Evolutionary conservation across 2,797 vertebrate genomes (phyloP).

Genomic region (Tauraco hartlaubi): DNA sequence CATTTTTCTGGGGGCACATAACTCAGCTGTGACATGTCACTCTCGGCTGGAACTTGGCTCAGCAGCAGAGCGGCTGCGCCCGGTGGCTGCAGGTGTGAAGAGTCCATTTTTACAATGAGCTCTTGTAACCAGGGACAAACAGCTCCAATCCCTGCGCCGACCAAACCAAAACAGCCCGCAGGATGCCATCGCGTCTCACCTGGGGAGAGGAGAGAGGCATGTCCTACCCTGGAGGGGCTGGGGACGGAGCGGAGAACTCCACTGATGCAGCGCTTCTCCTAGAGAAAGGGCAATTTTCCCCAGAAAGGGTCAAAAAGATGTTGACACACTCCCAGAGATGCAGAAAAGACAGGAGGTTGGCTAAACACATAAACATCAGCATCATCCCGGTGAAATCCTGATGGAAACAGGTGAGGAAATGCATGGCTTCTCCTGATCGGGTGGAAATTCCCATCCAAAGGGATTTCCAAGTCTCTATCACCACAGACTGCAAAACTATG

Average conservation of each 20-base stretch:
- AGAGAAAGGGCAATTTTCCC: background rate
- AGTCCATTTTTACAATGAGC: constrained; percentile 24
- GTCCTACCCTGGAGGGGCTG: background rate
- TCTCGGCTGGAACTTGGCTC: constrained; percentile 53
- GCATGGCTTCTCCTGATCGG: background rate
- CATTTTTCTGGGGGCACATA: background rate
- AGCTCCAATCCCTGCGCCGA: background rate
- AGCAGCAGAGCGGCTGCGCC: background rate
- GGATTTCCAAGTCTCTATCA: background rate
- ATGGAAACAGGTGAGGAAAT: background rate
- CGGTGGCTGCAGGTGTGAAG: constrained; percentile 29
- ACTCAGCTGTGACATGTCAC: constrained; percentile 53
- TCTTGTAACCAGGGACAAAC: background rate
- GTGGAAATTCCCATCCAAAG: constrained; percentile 1
- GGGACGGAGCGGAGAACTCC: background rate
- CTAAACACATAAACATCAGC: background rate
- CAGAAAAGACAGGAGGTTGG: background rate
- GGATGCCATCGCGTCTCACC: background rate
- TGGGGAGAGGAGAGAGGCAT: background rate
- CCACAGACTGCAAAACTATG: background rate
- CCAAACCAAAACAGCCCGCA: background rate
- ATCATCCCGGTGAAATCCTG: background rate
- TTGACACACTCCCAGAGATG: background rate
- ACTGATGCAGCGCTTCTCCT: accelerated
- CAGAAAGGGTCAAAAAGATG: background rate